Evolutionary conservation across 2,797 vertebrate genomes (phyloP).

Genomic region (Helostoma temminkii): DNA sequence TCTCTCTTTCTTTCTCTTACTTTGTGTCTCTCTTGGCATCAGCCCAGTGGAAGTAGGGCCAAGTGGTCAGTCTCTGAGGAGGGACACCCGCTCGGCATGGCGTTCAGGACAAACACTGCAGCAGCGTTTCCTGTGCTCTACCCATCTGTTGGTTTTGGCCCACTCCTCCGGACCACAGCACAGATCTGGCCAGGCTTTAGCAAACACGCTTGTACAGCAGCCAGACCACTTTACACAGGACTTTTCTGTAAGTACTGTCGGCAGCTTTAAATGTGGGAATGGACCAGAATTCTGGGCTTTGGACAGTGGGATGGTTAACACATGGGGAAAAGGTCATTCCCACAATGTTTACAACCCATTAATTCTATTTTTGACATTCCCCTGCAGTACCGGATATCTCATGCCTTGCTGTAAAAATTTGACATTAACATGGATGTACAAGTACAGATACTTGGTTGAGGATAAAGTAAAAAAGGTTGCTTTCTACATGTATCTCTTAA

Average conservation of each 20-base stretch:
- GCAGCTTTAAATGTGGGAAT: conserved; percentile 75
- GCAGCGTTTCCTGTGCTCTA: conserved; percentile 82
- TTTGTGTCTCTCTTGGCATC: conserved; percentile 61
- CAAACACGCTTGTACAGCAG: conserved; percentile 80
- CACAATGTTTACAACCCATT: conserved; percentile 52
- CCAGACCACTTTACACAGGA: conserved; percentile 81
- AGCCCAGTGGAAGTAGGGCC: conserved; percentile 68
- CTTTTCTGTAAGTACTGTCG: conserved; percentile 75
- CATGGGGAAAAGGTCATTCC: conserved; percentile 70
- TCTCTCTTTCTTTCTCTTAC: too few relatives aligned
- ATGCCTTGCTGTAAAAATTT: conserved; percentile 27
- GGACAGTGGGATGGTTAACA: conserved; percentile 50
- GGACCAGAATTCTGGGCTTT: conserved; percentile 42
- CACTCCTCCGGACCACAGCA: conserved; percentile 73
- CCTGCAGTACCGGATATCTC: conserved; percentile 31
- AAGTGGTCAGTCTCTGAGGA: conserved; percentile 79
- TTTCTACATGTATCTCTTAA: background rate
- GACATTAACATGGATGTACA: conserved; percentile 36
- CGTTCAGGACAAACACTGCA: conserved; percentile 80
- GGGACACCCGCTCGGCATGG: conserved; percentile 75
- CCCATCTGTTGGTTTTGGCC: conserved; percentile 89
- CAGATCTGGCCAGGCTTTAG: conserved; percentile 78
- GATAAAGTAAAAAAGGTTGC: conserved; percentile 12
- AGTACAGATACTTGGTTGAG: conserved; percentile 43
- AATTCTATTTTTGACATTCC: conserved; percentile 49